Base-by-base conservation (phyloP, 1,140 invertebrate species). In the Pemphigus obesinymphae region DNA sequence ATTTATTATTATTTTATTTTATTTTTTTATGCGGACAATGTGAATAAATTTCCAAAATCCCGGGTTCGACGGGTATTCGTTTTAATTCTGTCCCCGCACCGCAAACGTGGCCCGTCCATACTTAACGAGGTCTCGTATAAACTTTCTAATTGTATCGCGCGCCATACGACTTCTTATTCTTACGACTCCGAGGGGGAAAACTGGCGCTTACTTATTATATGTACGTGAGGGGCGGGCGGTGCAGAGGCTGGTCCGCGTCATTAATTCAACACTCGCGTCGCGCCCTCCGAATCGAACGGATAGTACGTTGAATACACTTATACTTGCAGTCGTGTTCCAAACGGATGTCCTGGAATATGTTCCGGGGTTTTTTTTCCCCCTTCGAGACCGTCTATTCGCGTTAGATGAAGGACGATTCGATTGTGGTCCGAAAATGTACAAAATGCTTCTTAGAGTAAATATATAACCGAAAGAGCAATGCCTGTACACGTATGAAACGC, bases 111-210 rank as follows among this genome's bases (percentile, higher is more conserved):
- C 13, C 58, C 58, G 7, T 31, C 17, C n/a, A 31, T 66, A 40
- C 63, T 66, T 66, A 66, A 66, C 63, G 31, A 66, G 63, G 34
- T 66, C 66, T 70, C n/a, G 61, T 66, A 66, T 66, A 66, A 66
- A 66, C 61, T 66, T 66, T n/a, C 61, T 66, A 66, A 66, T 66
- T 66, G 61, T n/a, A 34, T 31, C 61, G 8, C 31, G 26, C 61
- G 31, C 31, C 29, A 66, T 66, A 15, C 31, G 29, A 66, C 61
- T 66, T 66, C 61, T 66, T 66, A 66, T 66, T 66, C 61, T 66
- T 48, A 15, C 61, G 31, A 66, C 31, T 20, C 31, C 61, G 20
- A 23, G 7, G 6, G 31, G 61, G 31, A 34, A 8, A 7, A 31
- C 37, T 10, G 29, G 4, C 20, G 31, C 11, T 37, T 66, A 10